Evolutionary conservation across 2,113 vertebrate species (phyloP), one percentile per base, ranked within the genome.

Genomic region (Pachyramphus minor): DNA sequence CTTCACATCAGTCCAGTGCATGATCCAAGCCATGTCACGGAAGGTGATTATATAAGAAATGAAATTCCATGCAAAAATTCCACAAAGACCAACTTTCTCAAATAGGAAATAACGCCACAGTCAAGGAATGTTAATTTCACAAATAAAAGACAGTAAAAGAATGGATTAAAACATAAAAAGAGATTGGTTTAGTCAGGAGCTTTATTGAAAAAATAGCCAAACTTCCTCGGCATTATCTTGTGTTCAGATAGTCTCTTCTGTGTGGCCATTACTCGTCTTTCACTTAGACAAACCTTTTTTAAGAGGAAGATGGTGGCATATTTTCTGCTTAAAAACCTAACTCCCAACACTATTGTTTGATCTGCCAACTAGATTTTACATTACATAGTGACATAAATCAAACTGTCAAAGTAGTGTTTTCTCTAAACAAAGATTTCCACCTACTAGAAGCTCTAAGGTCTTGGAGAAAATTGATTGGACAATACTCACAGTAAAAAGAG

Each of bases 121-220:
- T 59, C 23, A 79, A 90, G 22, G 12, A 79, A 49, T 33, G 12
- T 0, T 83, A 31, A 58, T 83, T 76, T 72, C 25, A 59, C 25
- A 69, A 47, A 19, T 39, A 55, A 90, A 73, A 73, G 23, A 24
- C 8, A 73, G 12, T 6, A 85, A 52, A 49, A 49, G 1, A 87
- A 33, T 9, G 3, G 6, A 75, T 59, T 44, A 45, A 75, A 90
- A 39, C 6, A 50, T 45, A 25, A 64, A 69, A 69, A 35, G 5
- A 47, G 0, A 16, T 41, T 33, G 4, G 1, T 17, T 89, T 82
- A 52, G 18, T n/a, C 6, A 35, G 23, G 3, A 91, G 3, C 0
- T 68, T 72, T 67, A 31, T 52, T 75, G 0, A 62, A 47, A 67
- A 58, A 80, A 67, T 20, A 1, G 2, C 5, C 37, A 47, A 62